Evolutionary conservation across 2,797 vertebrate species (phyloP).

Genomic region (Enteromius unitaeniatus): DNA sequence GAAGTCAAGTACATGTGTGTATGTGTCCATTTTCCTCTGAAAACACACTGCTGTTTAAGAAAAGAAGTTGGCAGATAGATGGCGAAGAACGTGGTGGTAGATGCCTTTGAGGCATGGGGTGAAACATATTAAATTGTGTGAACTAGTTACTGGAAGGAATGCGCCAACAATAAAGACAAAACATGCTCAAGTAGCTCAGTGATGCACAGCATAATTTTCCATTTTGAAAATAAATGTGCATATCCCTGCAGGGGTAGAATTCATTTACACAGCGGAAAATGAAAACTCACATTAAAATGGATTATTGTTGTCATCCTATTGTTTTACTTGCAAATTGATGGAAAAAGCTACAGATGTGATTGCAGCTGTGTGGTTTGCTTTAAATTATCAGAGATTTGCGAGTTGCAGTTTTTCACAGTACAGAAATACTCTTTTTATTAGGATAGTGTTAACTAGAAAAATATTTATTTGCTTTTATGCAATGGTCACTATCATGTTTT

Average conservation of each 20-base stretch:
- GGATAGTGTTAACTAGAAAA: background rate
- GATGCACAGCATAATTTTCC: slow-evolving; percentile 35
- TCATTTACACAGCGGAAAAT: slow-evolving; percentile 45
- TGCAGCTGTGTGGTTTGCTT: background rate
- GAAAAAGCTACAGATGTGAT: background rate
- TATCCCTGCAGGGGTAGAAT: slow-evolving; percentile 32
- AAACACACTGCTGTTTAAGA: background rate
- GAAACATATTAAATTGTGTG: slow-evolving; percentile 34
- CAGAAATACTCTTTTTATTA: background rate
- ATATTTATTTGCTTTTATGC: background rate
- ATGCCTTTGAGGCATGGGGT: background rate
- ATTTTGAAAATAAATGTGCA: slow-evolving; percentile 41
- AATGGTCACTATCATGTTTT: background rate
- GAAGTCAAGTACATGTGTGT: slow-evolving; percentile 49
- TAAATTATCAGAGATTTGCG: background rate
- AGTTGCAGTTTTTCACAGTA: background rate
- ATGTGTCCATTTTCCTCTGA: slow-evolving; percentile 14
- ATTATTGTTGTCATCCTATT: slow-evolving; percentile 28
- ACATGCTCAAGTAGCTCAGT: slow-evolving; percentile 23
- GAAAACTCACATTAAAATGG: slow-evolving; percentile 43
- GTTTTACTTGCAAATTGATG: slow-evolving; percentile 29
- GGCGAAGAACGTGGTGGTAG: background rate
- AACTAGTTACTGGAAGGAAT: slow-evolving; percentile 20
- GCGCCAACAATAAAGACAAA: slow-evolving; percentile 26
- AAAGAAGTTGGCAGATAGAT: background rate